Evolutionary conservation across 2,797 vertebrate species (phyloP).

Genomic region (Garrulus glandarius): DNA sequence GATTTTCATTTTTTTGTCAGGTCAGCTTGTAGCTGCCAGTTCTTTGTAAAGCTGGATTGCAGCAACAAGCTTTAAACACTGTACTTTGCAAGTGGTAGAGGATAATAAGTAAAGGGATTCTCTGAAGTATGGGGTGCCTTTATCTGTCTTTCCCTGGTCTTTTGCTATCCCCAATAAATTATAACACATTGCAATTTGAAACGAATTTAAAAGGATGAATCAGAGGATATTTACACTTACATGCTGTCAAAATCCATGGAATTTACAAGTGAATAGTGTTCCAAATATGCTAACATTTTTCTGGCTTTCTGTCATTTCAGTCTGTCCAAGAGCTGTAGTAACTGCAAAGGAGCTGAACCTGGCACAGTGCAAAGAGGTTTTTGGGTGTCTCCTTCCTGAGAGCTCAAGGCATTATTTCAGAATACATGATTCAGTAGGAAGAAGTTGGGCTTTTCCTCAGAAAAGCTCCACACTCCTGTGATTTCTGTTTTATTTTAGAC

Average conservation of each 20-base stretch:
- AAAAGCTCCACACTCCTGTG: not conserved
- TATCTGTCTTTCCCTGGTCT: not conserved
- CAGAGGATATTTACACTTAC: constrained; percentile 16
- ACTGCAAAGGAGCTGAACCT: constrained; percentile 28
- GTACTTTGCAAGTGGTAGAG: not conserved
- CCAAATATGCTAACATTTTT: constrained; percentile 22
- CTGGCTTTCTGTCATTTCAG: constrained; percentile 36
- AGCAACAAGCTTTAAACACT: not conserved
- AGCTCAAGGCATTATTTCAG: not conserved
- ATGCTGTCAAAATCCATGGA: constrained; percentile 20
- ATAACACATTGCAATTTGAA: not conserved
- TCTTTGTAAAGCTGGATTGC: not conserved
- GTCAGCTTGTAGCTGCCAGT: not conserved
- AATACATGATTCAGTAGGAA: constrained; percentile 7
- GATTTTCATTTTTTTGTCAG: not conserved
- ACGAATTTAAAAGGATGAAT: not conserved
- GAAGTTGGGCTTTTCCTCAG: not conserved
- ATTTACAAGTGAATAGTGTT: constrained; percentile 26
- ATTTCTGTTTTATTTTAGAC: not conserved
- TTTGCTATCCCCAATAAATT: not conserved
- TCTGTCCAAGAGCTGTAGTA: constrained; percentile 11
- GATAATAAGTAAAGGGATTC: not conserved
- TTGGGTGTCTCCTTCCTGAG: constrained; percentile 7
- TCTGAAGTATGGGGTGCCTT: not conserved
- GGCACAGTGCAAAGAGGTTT: not conserved